Conservation (phyloP, 2,113 vertebrate genomes). For the Pituophis catenifer region DNA sequence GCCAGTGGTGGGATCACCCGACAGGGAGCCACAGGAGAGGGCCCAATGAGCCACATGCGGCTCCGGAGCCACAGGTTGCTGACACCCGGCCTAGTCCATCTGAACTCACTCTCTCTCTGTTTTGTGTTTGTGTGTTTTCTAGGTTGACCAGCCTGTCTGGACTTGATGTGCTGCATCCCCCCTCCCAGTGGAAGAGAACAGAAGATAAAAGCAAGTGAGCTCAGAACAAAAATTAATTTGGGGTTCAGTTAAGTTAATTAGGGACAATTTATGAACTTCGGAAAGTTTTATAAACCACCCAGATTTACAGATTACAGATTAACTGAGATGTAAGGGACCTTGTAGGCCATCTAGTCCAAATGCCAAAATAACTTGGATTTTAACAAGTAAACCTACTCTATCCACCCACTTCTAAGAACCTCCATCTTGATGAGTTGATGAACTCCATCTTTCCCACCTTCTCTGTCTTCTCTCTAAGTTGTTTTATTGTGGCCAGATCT, state of each 20-base stretch:
- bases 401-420: background rate
- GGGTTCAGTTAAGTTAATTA: background rate
- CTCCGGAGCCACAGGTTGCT: too few relatives aligned
- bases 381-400: background rate
- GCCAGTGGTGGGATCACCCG: too few relatives aligned
- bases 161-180: background rate
- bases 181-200: background rate
- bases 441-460: background rate
- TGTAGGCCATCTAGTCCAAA: too few relatives aligned
- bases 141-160: background rate
- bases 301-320: background rate
- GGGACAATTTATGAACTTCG: background rate
- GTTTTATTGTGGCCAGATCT: background rate
- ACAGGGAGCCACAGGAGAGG: too few relatives aligned
- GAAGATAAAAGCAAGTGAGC: background rate
- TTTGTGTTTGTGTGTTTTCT: background rate
- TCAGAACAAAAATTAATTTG: background rate
- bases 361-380: background rate
- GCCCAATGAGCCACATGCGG: too few relatives aligned
- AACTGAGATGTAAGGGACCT: too few relatives aligned
- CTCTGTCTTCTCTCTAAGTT: background rate
- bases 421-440: background rate
- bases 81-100: background rate
- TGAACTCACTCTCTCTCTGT: background rate
- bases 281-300: background rate